Conservation (phyloP, 1,140 invertebrate genomes). For the Harlomillsia oculata region DNA sequence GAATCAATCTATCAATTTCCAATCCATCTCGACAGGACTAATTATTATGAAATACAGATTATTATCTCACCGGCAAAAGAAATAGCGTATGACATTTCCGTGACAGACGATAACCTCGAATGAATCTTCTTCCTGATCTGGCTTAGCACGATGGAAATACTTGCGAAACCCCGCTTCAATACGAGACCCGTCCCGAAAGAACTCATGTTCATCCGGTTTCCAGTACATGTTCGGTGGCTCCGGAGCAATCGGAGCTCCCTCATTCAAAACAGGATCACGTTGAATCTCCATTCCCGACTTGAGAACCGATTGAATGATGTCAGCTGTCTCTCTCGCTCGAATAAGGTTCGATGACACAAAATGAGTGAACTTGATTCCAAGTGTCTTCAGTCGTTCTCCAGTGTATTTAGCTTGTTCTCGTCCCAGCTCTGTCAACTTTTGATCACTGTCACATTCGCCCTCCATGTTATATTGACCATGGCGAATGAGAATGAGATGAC, state of each 20-base stretch:
- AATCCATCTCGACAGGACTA: neutral
- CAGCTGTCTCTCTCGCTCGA: conserved; percentile 79
- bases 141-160: conserved; percentile 82
- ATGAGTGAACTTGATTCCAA: conserved; percentile 65
- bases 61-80: conserved; percentile 74
- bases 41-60: neutral
- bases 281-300: conserved; percentile 6
- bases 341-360: conserved; percentile 86
- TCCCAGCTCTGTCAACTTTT: conserved; percentile 18
- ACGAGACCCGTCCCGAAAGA: conserved; percentile 83
- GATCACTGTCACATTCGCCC: conserved; percentile 44
- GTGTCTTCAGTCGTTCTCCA: conserved; percentile 60
- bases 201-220: conserved; percentile 78
- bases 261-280: conserved; percentile 62
- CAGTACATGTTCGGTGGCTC: conserved; percentile 77
- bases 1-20: conserved; percentile 6
- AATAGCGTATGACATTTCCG: conserved; percentile 96
- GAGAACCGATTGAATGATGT: conserved; percentile 59
- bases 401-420: conserved; percentile 68
- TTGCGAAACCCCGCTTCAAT: conserved; percentile 94
- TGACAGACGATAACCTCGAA: conserved; percentile 94
- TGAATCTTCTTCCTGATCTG: conserved; percentile 67
- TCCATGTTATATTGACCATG: conserved; percentile 86
- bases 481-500: conserved; percentile 81
- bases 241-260: conserved; percentile 74